phyloP scores from a whole-genome alignment of 2,113 vertebrate species.

The Malaclemys terrapin region DNA sequence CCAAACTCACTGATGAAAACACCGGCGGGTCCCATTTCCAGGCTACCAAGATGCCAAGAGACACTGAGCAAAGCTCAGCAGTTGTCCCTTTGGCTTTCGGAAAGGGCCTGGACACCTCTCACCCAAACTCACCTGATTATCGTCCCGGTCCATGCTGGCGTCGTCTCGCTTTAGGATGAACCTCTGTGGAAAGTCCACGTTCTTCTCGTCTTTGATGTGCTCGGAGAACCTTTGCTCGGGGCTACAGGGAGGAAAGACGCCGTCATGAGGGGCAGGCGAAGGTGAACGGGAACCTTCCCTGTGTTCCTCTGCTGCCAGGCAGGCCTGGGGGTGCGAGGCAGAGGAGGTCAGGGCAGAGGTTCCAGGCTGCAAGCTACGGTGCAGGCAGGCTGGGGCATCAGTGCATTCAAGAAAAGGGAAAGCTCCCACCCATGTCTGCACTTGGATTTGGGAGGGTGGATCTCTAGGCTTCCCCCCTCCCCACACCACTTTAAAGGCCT shows the following conservation, averaged over 20 bases:
- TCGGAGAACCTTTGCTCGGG: conserved; percentile 98
- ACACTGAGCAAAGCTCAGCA: too few species aligned
- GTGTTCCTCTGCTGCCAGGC: not conserved
- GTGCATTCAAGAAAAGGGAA: not conserved
- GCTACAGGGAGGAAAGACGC: conserved; percentile 77
- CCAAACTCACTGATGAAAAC: too few species aligned
- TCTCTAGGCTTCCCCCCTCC: not conserved
- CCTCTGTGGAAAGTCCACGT: conserved; percentile 95
- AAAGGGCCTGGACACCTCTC: not conserved
- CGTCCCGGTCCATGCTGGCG: conserved; percentile 97
- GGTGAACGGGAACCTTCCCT: not conserved
- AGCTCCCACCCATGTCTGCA: not conserved
- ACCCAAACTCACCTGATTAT: conserved; percentile 91
- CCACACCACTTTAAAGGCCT: not conserved
- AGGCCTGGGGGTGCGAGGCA: not conserved
- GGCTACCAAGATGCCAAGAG: too few species aligned
- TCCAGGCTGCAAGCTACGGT: not conserved
- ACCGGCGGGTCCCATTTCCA: too few species aligned
- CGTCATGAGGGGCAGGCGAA: not conserved
- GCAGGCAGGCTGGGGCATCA: not conserved
- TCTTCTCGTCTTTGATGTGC: conserved; percentile 99
- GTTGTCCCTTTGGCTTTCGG: fast-evolving
- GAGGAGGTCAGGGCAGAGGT: not conserved
- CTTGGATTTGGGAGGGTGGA: not conserved
- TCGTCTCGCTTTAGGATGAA: conserved; percentile 98